Evolutionary conservation across 2,888 invertebrate species (phyloP).

Genomic region (Apotomis turbidana): DNA sequence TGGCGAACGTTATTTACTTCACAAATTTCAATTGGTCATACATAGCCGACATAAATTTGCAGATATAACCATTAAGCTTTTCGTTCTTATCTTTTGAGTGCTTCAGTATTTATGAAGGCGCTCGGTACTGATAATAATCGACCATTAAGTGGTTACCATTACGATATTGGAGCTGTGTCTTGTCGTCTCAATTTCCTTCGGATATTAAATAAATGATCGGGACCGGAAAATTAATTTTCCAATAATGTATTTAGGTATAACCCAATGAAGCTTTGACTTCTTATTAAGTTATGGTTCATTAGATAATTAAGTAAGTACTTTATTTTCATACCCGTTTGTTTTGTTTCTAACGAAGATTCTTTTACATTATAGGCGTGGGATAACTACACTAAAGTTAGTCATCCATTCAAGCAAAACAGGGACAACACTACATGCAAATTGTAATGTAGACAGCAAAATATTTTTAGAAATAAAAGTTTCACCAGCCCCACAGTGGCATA

Average conservation of each 20-base stretch:
- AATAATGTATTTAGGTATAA: slow-evolving; percentile 29
- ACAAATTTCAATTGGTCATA: slow-evolving; percentile 35
- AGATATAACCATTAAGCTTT: slow-evolving; percentile 36
- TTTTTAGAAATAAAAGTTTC: too few relatives aligned
- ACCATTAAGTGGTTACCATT: slow-evolving; percentile 35
- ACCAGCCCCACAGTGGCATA: too few relatives aligned
- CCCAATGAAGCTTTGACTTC: slow-evolving; percentile 14
- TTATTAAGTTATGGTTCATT: slow-evolving; percentile 9
- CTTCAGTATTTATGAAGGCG: slow-evolving; percentile 29
- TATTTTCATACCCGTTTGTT: too few relatives aligned
- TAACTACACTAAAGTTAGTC: too few relatives aligned
- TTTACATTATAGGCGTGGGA: too few relatives aligned
- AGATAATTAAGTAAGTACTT: neutral
- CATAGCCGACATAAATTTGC: slow-evolving; percentile 19
- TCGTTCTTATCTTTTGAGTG: slow-evolving; percentile 31
- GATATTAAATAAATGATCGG: slow-evolving; percentile 61
- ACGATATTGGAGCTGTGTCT: slow-evolving; percentile 52
- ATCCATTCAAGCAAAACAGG: neutral
- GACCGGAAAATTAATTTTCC: slow-evolving; percentile 43
- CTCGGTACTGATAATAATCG: slow-evolving; percentile 23
- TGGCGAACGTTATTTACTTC: slow-evolving; percentile 11
- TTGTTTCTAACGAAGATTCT: too few relatives aligned
- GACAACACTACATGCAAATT: neutral
- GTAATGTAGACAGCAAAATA: too few relatives aligned
- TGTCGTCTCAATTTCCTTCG: slow-evolving; percentile 64